Conservation (phyloP, 1,140 invertebrate species). For the Sycobia sp. region DNA sequence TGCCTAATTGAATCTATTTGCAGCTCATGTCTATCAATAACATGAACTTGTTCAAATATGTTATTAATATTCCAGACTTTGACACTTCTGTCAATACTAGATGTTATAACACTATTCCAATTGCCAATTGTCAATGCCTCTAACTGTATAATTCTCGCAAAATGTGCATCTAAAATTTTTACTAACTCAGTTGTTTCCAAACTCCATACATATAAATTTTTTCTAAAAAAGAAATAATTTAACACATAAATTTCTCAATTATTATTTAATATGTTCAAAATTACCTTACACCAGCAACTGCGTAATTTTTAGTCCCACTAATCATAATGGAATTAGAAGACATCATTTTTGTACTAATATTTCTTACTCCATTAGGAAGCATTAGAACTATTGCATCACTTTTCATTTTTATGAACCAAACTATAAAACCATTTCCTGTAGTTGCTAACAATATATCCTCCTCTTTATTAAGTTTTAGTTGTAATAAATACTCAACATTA, state of each 20-base stretch:
- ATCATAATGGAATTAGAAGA: constrained; percentile 90
- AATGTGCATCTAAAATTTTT: constrained; percentile 95
- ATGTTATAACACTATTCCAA: constrained; percentile 95
- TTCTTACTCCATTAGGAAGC: constrained; percentile 87
- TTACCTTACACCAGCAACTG: constrained; percentile 90
- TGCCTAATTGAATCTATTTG: constrained; percentile 92
- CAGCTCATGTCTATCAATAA: constrained; percentile 93
- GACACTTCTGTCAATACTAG: constrained; percentile 95
- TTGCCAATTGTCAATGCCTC: constrained; percentile 82
- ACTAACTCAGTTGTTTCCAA: constrained; percentile 78
- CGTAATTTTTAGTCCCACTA: constrained; percentile 87
- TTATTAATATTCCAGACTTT: constrained; percentile 99
- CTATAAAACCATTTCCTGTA: constrained; percentile 80
- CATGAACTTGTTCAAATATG: constrained; percentile 96
- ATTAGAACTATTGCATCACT: constrained; percentile 71
- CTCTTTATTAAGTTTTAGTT: constrained; percentile 81
- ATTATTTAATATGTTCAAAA: not conserved
- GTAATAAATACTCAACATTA: constrained; percentile 75
- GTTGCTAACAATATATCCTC: constrained; percentile 83
- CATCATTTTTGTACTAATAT: constrained; percentile 89
- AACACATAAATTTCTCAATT: not conserved
- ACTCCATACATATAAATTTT: constrained; percentile 95
- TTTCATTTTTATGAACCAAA: constrained; percentile 70
- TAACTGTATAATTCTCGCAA: constrained; percentile 92
- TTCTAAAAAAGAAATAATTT: constrained; percentile 64